A percentile compares a stretch with the other conserved stretches of the same genome.
Conservation (phyloP, 2,113 vertebrate genomes). For the Clarias batrachus region DNA sequence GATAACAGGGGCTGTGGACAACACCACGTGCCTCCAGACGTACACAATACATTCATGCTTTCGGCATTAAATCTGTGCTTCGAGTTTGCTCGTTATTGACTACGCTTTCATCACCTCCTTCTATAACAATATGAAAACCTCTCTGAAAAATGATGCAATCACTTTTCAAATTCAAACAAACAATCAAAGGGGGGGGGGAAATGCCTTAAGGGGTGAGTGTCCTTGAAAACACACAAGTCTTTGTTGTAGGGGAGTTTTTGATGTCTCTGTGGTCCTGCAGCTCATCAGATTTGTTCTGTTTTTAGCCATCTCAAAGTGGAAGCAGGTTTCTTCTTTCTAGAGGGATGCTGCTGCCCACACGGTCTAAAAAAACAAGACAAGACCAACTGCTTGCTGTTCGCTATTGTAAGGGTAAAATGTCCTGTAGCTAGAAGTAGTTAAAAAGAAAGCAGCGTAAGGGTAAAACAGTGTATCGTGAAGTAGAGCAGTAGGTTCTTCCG, state of each 20-base stretch:
- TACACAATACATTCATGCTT: neutral
- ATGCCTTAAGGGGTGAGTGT: slow-evolving; percentile 35
- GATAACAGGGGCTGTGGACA: neutral
- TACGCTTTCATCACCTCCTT: neutral
- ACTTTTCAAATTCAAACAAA: slow-evolving; percentile 28
- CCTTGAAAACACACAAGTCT: slow-evolving; percentile 21
- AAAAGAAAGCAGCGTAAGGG: neutral
- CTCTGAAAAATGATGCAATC: neutral
- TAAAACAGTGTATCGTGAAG: neutral
- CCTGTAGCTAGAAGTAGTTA: neutral
- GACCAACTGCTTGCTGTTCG: neutral
- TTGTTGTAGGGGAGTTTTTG: neutral
- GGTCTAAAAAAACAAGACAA: neutral
- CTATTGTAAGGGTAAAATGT: neutral
- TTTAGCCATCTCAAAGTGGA: slow-evolving; percentile 7
- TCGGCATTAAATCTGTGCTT: too few relatives aligned
- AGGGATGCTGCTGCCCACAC: slow-evolving; percentile 1
- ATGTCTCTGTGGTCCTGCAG: slow-evolving; percentile 17
- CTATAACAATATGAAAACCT: neutral
- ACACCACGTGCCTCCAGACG: neutral
- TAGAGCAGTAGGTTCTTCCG: neutral
- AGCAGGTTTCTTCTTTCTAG: neutral
- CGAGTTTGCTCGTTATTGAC: neutral
- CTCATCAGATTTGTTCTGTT: slow-evolving; percentile 36
- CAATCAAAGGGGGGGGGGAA: slow-evolving; percentile 35